phyloP scores from a whole-genome alignment of 2,113 vertebrate species.

The Chionodraco myersi region DNA sequence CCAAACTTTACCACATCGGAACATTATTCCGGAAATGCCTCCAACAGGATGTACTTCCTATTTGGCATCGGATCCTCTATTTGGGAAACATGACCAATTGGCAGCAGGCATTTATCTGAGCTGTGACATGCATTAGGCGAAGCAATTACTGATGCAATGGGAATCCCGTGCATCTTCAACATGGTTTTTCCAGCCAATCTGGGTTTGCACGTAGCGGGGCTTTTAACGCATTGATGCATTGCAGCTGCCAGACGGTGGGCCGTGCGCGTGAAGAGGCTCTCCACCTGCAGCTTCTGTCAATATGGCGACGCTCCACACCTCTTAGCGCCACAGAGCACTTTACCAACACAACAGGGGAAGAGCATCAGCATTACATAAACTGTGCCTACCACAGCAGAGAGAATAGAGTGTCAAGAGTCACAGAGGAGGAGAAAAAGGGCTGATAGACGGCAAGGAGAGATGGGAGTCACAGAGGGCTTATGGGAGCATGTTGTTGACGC shows the following conservation, averaged over 20 bases:
- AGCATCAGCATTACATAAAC: constrained; percentile 70
- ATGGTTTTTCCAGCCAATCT: constrained; percentile 54
- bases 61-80: not conserved
- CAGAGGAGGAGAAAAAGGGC: constrained; percentile 58
- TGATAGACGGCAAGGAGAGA: constrained; percentile 46
- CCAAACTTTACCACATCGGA: too few relatives aligned
- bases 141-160: constrained; percentile 34
- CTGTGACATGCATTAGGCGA: constrained; percentile 19
- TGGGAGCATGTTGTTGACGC: constrained; percentile 50
- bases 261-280: constrained; percentile 66
- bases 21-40: not conserved
- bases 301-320: constrained; percentile 68
- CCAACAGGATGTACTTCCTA: not conserved
- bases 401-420: constrained; percentile 68
- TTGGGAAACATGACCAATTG: constrained; percentile 17
- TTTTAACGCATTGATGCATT: constrained; percentile 70
- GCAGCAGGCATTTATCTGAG: constrained; percentile 22
- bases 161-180: constrained; percentile 41
- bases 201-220: constrained; percentile 17
- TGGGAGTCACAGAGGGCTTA: constrained; percentile 47
- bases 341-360: constrained; percentile 67
- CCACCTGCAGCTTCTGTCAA: constrained; percentile 71
- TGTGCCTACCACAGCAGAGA: constrained; percentile 50
- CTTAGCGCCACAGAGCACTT: constrained; percentile 67
- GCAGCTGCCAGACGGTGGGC: constrained; percentile 63